Evolutionary conservation across 2,888 invertebrate species (phyloP).

Genomic region (Rotaria sp.): DNA sequence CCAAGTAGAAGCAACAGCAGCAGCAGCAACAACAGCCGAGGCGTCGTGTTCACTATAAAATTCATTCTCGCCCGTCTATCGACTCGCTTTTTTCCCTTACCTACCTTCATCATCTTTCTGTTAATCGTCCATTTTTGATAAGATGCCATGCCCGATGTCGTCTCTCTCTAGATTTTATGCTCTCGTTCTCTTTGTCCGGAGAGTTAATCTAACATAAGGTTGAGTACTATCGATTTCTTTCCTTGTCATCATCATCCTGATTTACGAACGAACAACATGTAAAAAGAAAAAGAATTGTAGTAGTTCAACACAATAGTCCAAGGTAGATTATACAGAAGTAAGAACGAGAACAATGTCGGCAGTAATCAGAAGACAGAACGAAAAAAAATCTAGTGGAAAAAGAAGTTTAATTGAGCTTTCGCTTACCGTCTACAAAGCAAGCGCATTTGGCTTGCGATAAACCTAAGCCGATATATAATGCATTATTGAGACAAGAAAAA

Average conservation of each 20-base stretch:
- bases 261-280: neutral
- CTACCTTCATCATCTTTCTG: neutral
- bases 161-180: neutral
- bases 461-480: neutral
- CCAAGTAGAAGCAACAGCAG: neutral
- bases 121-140: conserved; percentile 22
- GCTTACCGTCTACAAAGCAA: neutral
- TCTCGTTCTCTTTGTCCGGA: neutral
- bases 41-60: conserved; percentile 13
- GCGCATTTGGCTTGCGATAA: conserved; percentile 10
- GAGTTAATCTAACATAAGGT: conserved; percentile 6
- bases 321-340: conserved; percentile 1
- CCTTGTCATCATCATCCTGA: conserved; percentile 10
- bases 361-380: conserved; percentile 4
- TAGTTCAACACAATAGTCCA: neutral
- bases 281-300: neutral
- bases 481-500: neutral
- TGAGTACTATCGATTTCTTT: conserved; percentile 8
- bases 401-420: conserved; percentile 16
- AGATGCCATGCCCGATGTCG: conserved; percentile 4
- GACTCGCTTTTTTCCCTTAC: conserved; percentile 1
- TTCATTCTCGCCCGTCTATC: conserved; percentile 18
- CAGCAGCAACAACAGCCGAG: neutral
- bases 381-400: neutral
- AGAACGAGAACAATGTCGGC: neutral